Percentiles rank a stretch among this genome's conserved stretches.
phyloP scores from a whole-genome alignment of 2,797 vertebrate species.

The Eulemur rubriventer region DNA sequence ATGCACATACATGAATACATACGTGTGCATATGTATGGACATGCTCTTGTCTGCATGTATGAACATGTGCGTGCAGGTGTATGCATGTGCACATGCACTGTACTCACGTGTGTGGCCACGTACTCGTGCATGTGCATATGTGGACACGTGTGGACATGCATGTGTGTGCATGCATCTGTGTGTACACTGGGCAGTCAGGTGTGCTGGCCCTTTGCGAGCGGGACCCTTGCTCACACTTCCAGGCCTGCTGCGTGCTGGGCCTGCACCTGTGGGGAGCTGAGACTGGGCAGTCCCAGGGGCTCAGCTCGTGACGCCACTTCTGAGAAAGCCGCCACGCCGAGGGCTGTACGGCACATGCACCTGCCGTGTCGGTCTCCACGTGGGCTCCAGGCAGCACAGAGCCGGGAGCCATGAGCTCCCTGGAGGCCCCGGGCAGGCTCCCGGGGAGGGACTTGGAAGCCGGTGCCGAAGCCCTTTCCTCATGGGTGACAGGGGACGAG shows the following conservation, averaged over 20 bases:
- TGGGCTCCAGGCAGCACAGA: not conserved
- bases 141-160: no score
- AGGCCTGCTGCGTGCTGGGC: not conserved
- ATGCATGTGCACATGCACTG: no score
- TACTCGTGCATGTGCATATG: not conserved
- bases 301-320: not conserved
- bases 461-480: no score
- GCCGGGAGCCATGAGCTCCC: not conserved
- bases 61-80: not conserved
- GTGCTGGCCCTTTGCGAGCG: not conserved
- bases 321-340: accelerated
- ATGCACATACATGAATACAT: not conserved
- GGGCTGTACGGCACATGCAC: not conserved
- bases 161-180: not conserved
- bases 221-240: not conserved
- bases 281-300: not conserved
- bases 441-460: no score
- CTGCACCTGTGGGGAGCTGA: not conserved
- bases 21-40: not conserved
- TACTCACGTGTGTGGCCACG: not conserved
- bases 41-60: not conserved
- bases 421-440: not conserved
- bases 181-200: not conserved
- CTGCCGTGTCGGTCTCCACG: accelerated
- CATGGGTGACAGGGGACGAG: not conserved